Evolutionary conservation across 2,113 vertebrate genomes (phyloP).

Genomic region (Boulengeromyrus knoepffleri): DNA sequence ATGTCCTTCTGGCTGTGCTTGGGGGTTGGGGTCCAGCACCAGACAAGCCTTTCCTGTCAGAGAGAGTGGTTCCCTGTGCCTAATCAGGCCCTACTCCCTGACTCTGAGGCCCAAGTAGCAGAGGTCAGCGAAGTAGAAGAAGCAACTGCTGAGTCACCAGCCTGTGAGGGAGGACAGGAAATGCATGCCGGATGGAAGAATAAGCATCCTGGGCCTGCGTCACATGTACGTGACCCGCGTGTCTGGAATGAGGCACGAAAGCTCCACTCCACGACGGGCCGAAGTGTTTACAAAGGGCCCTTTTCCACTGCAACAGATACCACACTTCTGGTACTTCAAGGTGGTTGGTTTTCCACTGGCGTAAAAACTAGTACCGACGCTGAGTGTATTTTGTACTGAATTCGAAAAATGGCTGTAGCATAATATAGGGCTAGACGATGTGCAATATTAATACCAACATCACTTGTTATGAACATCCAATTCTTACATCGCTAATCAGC

Average conservation of each 20-base stretch:
- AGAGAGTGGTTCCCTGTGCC: neutral
- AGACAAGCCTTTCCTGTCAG: neutral
- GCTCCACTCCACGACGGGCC: neutral
- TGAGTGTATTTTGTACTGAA: no score
- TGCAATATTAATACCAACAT: no score
- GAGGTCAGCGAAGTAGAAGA: neutral
- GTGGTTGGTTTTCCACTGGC: no score
- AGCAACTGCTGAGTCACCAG: constrained; percentile 18
- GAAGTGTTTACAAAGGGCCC: neutral
- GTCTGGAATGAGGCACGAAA: neutral
- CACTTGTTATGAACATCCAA: no score
- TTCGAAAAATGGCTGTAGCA: no score
- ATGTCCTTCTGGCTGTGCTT: neutral
- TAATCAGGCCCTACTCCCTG: neutral
- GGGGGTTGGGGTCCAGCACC: neutral
- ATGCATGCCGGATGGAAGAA: constrained; percentile 7
- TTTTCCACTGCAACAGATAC: no score
- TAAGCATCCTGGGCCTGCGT: neutral
- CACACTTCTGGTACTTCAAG: no score
- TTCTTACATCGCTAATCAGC: no score
- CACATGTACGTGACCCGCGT: neutral
- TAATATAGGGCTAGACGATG: no score
- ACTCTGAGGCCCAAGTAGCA: neutral
- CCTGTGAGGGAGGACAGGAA: constrained; percentile 20
- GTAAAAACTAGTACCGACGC: no score